These are phyloP conservation scores for Mactra quadrangularis DNA, from an alignment of 1,140 invertebrate species.

Conservation along the genomic window DNA sequence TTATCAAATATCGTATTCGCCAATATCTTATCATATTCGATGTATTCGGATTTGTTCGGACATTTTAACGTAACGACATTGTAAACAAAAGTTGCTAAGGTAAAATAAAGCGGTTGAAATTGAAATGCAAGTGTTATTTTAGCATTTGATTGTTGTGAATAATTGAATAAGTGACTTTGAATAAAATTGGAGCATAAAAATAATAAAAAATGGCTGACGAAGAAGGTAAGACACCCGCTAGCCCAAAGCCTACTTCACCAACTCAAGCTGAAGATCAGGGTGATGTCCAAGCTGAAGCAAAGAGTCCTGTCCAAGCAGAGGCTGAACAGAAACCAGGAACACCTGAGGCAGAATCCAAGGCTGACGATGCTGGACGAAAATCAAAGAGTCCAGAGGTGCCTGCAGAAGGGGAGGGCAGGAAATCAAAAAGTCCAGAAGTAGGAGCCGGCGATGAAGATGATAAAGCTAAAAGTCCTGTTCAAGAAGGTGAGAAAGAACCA, in stretches of 20 bases:
- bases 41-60: too few species aligned
- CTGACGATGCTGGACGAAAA: slow-evolving; percentile 56
- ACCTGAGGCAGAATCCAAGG: slow-evolving; percentile 14
- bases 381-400: slow-evolving; percentile 41
- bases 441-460: background rate
- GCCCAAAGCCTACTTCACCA: slow-evolving; percentile 48
- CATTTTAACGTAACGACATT: too few species aligned
- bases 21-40: too few species aligned
- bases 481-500: slow-evolving; percentile 14
- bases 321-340: slow-evolving; percentile 10
- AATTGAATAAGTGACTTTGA: background rate
- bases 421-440: slow-evolving; percentile 22
- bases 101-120: slow-evolving; percentile 37
- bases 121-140: slow-evolving; percentile 1
- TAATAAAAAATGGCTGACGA: slow-evolving; percentile 64
- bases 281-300: slow-evolving; percentile 15
- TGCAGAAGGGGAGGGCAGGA: slow-evolving; percentile 2
- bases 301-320: slow-evolving; percentile 18
- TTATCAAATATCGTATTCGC: too few species aligned
- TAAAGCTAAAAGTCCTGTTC: slow-evolving; percentile 2
- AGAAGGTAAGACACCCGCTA: slow-evolving; percentile 53
- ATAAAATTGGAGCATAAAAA: background rate
- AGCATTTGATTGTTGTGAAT: background rate
- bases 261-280: background rate
- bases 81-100: slow-evolving; percentile 72